These are phyloP conservation scores for Albula glossodonta DNA, from an alignment of 2,113 vertebrate species.

Conservation along the genomic window DNA sequence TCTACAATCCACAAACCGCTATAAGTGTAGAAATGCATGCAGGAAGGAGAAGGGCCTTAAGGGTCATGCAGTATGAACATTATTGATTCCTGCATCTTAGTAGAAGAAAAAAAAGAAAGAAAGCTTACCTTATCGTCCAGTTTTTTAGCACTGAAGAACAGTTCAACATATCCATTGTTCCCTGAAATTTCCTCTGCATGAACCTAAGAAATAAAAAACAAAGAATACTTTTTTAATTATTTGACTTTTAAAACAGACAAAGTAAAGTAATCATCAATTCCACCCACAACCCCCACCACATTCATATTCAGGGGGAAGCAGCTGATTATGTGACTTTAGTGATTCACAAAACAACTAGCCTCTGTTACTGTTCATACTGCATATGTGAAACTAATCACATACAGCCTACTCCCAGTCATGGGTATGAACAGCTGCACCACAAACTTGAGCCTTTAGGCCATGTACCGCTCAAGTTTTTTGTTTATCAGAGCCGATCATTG, in stretches of 20 bases:
- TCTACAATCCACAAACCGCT: background rate
- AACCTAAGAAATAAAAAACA: constrained; percentile 66
- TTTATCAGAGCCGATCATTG: no score
- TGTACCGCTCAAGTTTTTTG: no score
- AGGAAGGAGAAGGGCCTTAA: background rate
- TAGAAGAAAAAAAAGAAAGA: constrained; percentile 12
- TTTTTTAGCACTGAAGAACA: constrained; percentile 87
- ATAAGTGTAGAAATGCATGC: background rate
- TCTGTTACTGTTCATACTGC: no score
- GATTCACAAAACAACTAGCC: no score
- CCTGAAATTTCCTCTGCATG: constrained; percentile 91
- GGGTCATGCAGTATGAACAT: no score
- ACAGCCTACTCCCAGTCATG: no score
- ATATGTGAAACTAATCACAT: no score
- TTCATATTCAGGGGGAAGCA: no score
- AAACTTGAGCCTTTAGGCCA: no score
- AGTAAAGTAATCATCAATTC: no score
- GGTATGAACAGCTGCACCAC: no score
- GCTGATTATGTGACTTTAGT: no score
- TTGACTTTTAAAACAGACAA: background rate
- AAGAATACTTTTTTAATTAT: constrained; percentile 28
- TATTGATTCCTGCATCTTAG: constrained; percentile 17
- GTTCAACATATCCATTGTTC: constrained; percentile 90
- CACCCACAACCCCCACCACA: background rate
- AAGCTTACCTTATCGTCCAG: constrained; percentile 88